Evolutionary conservation across 2,888 invertebrate species (phyloP).

Genomic region (Antheraea yamamai): DNA sequence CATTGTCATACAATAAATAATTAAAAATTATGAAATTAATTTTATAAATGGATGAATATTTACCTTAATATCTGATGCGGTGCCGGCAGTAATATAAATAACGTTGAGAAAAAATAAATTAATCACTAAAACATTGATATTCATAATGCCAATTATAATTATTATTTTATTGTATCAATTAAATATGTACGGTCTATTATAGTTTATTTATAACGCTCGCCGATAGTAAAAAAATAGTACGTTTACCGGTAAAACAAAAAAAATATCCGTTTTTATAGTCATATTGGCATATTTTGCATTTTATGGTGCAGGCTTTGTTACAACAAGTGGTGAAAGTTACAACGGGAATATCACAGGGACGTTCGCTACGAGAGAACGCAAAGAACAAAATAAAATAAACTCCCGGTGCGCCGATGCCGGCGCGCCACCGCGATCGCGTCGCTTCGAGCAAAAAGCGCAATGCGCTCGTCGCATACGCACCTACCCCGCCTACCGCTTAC

Average conservation of each 20-base stretch:
- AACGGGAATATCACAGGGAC: slow-evolving; percentile 53
- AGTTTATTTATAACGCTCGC: slow-evolving; percentile 57
- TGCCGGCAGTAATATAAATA: slow-evolving; percentile 60
- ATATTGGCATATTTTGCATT: slow-evolving; percentile 61
- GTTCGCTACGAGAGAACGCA: slow-evolving; percentile 66
- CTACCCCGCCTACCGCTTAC: slow-evolving; percentile 26
- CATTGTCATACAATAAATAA: background rate
- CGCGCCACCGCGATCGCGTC: slow-evolving; percentile 48
- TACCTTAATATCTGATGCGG: slow-evolving; percentile 68
- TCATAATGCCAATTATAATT: slow-evolving; percentile 57
- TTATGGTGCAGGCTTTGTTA: slow-evolving; percentile 47
- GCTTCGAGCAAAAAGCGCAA: slow-evolving; percentile 47
- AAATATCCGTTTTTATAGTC: slow-evolving; percentile 55
- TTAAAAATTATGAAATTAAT: background rate
- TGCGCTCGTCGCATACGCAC: slow-evolving; percentile 24
- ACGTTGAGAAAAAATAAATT: slow-evolving; percentile 63
- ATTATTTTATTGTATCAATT: slow-evolving; percentile 35
- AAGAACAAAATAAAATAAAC: slow-evolving; percentile 71
- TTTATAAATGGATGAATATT: slow-evolving; percentile 33
- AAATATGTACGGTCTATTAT: slow-evolving; percentile 35
- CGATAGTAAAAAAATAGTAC: slow-evolving; percentile 60
- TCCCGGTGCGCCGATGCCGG: slow-evolving; percentile 52
- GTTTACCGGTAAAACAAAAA: slow-evolving; percentile 46
- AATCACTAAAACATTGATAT: slow-evolving; percentile 63
- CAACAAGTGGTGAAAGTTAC: slow-evolving; percentile 42